A percentile compares a stretch with the other conserved stretches of the same genome.
phyloP scores from a whole-genome alignment of 2,113 vertebrate genomes.

The Turnix velox region DNA sequence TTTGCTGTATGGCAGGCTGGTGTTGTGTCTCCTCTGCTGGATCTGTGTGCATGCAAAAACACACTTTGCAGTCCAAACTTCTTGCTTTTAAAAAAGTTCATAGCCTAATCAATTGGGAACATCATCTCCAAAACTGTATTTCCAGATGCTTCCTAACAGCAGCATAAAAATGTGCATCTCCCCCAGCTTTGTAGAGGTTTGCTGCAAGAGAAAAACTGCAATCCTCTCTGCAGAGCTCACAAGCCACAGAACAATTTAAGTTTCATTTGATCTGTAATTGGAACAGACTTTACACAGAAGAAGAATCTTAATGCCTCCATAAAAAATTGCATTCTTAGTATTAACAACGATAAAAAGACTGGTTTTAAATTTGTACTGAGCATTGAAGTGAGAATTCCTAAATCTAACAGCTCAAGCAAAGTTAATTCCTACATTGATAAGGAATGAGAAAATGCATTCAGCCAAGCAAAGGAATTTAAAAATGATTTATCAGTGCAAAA shows the following conservation, averaged over 20 bases:
- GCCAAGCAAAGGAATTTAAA: background rate
- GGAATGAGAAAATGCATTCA: background rate
- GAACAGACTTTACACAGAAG: conserved; percentile 5
- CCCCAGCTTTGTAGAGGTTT: background rate
- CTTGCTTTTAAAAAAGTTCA: background rate
- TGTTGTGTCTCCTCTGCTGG: background rate
- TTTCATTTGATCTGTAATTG: conserved; percentile 11
- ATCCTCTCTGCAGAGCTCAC: background rate
- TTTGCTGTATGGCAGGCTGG: background rate
- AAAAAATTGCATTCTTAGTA: background rate
- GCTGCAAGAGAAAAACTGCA: background rate
- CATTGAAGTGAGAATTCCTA: conserved; percentile 4
- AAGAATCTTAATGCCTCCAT: background rate
- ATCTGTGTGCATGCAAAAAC: background rate
- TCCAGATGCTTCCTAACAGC: background rate
- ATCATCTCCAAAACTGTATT: background rate
- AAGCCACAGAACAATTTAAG: background rate
- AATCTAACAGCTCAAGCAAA: background rate
- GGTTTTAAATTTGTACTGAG: background rate
- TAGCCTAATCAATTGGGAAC: background rate
- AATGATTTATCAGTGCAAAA: background rate
- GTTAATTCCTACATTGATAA: background rate
- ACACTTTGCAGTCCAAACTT: background rate
- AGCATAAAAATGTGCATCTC: background rate
- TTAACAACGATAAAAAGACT: background rate